Base-by-base conservation (phyloP, 1,140 invertebrate genomes). In the Chlorops oryzae region DNA sequence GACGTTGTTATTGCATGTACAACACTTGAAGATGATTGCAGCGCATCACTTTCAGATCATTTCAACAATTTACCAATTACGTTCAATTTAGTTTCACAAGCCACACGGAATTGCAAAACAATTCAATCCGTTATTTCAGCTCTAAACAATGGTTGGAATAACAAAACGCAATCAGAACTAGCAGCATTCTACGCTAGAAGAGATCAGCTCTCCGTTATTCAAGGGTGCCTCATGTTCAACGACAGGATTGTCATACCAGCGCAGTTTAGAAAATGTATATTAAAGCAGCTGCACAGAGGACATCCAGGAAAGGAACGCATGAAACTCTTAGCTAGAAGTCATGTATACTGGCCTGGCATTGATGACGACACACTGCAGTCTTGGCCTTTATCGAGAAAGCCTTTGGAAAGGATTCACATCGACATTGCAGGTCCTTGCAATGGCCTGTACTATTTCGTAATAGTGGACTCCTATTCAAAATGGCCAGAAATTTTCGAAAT, bases 261-360 rank as follows among this genome's bases (percentile, higher is more conserved):
- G 34, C 43, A 24, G 17, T 50, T 75, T 32, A 64, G 59, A 32
- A 23, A 54, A 13, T 18, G 58, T 38, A 55, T 77, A 9, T 47
- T 78, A 4, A 41, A 70, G 25, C 58, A 70, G 47, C 50, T 79
- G 12, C 77, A 80, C 60, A 39, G 47, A 10, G 66, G 60, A 21
- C 77, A 79, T 56, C 58, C 69, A n/a, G 78, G 78, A 6, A 74
- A 79, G 1, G 59, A 67, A 13, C 69, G 70, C 54, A 81, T 78
- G 65, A 81, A 81, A 57, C 52, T 63, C 15, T 42, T 77, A 9
- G 78, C 77, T 6, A 50, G 76, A 32, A 59, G 58, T 37, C 73
- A 76, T 55, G 64, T 77, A 7, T 80, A 72, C 55, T 81, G 77
- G 75, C 73, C 67, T 20, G 57, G 60, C 3, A 68, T 80, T 1